These are phyloP conservation scores for human DNA, from an alignment of 2,113 vertebrate genomes.

Conservation along the genomic window DNA sequence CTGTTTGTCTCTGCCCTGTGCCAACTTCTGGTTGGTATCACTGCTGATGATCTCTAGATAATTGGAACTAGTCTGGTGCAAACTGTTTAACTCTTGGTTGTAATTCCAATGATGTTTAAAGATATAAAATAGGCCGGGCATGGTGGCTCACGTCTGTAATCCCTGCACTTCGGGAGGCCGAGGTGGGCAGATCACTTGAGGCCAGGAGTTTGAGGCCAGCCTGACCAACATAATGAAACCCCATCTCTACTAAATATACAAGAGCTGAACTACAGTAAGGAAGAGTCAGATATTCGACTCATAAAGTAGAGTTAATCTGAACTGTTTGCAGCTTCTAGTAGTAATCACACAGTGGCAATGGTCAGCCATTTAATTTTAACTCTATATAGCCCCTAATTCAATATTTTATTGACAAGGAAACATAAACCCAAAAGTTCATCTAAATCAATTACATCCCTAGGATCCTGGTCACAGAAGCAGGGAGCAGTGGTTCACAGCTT, in stretches of 20 bases:
- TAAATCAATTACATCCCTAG: background rate
- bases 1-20: background rate
- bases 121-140: background rate
- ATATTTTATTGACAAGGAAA: background rate
- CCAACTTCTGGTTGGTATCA: background rate
- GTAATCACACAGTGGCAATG: background rate
- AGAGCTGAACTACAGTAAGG: background rate
- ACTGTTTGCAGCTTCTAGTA: background rate
- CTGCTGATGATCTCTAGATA: background rate
- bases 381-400: background rate
- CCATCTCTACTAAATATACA: too few relatives aligned
- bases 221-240: too few relatives aligned
- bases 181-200: too few relatives aligned
- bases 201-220: too few relatives aligned
- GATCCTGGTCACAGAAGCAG: background rate
- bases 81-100: background rate
- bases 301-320: background rate
- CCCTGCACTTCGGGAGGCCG: too few relatives aligned
- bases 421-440: background rate
- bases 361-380: background rate
- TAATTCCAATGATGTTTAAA: background rate
- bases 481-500: background rate
- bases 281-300: background rate
- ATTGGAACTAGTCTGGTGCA: background rate
- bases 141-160: too few relatives aligned